Percentiles rank a stretch among this genome's conserved stretches.
These are phyloP conservation scores for Apodemia mormo DNA, from an alignment of 2,888 invertebrate species.

Conservation along the genomic window DNA sequence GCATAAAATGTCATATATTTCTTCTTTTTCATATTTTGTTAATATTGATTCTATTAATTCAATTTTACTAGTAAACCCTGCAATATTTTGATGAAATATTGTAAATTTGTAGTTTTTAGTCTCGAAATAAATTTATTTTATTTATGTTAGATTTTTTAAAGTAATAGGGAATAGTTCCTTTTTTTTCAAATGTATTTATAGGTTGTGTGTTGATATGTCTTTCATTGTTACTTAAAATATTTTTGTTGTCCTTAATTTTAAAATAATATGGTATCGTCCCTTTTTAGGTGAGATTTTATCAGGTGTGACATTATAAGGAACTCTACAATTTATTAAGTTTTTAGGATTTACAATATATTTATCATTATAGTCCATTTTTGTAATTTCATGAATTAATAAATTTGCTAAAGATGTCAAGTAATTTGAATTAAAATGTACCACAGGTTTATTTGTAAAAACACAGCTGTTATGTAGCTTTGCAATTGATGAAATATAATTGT, in stretches of 20 bases:
- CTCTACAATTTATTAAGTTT: neutral
- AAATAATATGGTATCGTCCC: neutral
- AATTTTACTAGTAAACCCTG: constrained; percentile 11
- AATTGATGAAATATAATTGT: constrained; percentile 1
- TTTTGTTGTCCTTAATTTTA: neutral
- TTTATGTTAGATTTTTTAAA: neutral
- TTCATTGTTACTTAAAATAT: neutral
- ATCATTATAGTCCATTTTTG: neutral
- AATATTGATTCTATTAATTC: constrained; percentile 9
- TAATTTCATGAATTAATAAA: constrained; percentile 1
- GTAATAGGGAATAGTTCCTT: constrained; percentile 19
- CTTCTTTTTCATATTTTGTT: neutral
- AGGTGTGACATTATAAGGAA: neutral
- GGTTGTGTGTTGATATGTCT: neutral
- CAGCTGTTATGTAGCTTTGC: neutral
- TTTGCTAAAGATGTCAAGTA: neutral
- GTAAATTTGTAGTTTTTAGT: neutral
- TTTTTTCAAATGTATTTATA: neutral
- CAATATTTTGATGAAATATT: constrained; percentile 23
- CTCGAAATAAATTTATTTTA: constrained; percentile 8
- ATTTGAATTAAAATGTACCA: neutral
- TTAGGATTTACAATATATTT: neutral
- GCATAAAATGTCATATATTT: neutral
- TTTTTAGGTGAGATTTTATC: neutral
- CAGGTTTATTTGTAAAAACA: neutral